Evolutionary conservation across 2,113 vertebrate species (phyloP).

Genomic region (Passer domesticus): DNA sequence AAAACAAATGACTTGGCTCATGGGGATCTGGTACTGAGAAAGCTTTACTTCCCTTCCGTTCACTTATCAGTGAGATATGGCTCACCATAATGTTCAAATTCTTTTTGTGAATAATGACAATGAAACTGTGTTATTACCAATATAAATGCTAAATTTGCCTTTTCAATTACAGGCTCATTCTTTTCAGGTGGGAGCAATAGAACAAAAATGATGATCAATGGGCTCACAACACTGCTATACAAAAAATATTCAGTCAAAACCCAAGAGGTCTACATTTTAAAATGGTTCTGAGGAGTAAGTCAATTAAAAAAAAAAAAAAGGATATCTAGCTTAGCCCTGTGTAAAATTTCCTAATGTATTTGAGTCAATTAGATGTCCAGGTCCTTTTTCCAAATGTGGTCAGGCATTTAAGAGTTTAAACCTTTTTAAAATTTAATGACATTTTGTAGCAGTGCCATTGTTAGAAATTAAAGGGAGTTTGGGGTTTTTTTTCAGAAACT

Average conservation of each 20-base stretch:
- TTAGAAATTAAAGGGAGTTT: background rate
- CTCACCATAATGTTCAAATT: background rate
- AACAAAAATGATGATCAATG: slow-evolving; percentile 20
- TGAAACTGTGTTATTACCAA: background rate
- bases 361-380: background rate
- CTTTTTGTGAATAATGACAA: background rate
- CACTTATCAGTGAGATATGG: background rate
- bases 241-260: slow-evolving; percentile 2
- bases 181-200: background rate
- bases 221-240: background rate
- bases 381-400: background rate
- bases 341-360: background rate
- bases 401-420: background rate
- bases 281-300: background rate
- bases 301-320: background rate
- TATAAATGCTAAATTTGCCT: slow-evolving; percentile 45
- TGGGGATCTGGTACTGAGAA: background rate
- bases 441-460: background rate
- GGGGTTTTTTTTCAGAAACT: background rate
- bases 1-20: slow-evolving; percentile 15
- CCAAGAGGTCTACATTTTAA: background rate
- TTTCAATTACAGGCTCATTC: slow-evolving; percentile 35
- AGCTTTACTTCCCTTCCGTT: background rate
- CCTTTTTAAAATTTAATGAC: background rate
- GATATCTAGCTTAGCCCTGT: background rate